A percentile compares a stretch with the other conserved stretches of the same genome.
phyloP scores from a whole-genome alignment of 2,888 invertebrate genomes.

The Parasteatoda lunata region DNA sequence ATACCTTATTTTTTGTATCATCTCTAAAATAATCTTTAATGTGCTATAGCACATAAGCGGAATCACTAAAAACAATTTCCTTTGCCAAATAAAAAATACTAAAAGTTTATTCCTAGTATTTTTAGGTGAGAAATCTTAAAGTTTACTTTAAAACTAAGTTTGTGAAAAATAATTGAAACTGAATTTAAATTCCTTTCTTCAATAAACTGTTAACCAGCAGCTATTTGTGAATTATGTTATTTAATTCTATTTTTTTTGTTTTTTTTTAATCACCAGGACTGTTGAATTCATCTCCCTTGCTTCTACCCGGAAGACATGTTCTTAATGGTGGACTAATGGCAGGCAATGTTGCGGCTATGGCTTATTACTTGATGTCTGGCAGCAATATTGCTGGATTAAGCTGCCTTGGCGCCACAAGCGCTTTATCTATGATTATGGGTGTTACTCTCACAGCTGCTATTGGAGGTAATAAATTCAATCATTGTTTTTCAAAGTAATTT shows the following conservation, averaged over 20 bases:
- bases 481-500: not conserved
- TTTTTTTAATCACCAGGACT: slow-evolving; percentile 76
- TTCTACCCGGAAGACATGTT: slow-evolving; percentile 87
- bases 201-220: too few species aligned
- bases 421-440: slow-evolving; percentile 86
- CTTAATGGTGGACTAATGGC: slow-evolving; percentile 82
- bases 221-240: too few species aligned
- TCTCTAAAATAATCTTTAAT: too few species aligned
- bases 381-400: slow-evolving; percentile 82
- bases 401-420: slow-evolving; percentile 84
- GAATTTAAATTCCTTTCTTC: too few species aligned
- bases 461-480: slow-evolving; percentile 79
- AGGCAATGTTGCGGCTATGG: slow-evolving; percentile 84
- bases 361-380: slow-evolving; percentile 80
- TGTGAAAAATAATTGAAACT: too few species aligned
- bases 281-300: slow-evolving; percentile 85
- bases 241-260: not conserved
- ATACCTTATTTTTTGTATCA: too few species aligned
- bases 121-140: too few species aligned
- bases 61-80: too few species aligned
- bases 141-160: too few species aligned
- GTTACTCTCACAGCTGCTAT: slow-evolving; percentile 91
- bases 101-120: too few species aligned
- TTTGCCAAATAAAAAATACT: too few species aligned
- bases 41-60: too few species aligned